Conservation (phyloP, 2,888 invertebrate species). For the Stenoptilia bipunctidactyla region DNA sequence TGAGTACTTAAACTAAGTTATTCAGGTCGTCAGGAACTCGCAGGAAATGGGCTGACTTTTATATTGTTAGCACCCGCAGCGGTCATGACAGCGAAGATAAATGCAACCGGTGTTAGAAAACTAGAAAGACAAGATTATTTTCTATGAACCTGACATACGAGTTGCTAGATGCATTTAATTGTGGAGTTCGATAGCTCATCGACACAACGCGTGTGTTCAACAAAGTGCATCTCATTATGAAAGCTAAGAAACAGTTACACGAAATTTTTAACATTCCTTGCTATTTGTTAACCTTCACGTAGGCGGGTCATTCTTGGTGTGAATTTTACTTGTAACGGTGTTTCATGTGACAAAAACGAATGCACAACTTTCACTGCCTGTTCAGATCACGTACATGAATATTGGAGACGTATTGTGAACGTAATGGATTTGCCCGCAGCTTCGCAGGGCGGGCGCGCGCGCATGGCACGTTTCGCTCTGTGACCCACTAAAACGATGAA, state of each 20-base stretch:
- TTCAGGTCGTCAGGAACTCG: not conserved
- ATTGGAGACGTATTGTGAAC: conserved; percentile 34
- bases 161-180: conserved; percentile 15
- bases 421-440: conserved; percentile 35
- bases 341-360: conserved; percentile 32
- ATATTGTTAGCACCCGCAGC: not conserved
- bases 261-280: conserved; percentile 46
- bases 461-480: conserved; percentile 30
- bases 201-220: conserved; percentile 10
- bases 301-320: not conserved
- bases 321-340: conserved; percentile 22
- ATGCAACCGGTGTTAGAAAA: conserved; percentile 14
- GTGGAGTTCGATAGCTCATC: no score
- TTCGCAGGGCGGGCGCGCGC: conserved; percentile 18
- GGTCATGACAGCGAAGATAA: conserved; percentile 4
- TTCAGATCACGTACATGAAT: conserved; percentile 37
- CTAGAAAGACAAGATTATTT: conserved; percentile 22
- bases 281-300: not conserved
- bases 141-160: conserved; percentile 18
- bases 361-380: conserved; percentile 49
- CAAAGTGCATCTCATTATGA: conserved; percentile 28
- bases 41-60: not conserved
- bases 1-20: not conserved
- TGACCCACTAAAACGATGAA: conserved; percentile 55
- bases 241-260: conserved; percentile 50